These are phyloP conservation scores for Sebastes jordani DNA, from an alignment of 2,797 vertebrate genomes.

Conservation along the genomic window DNA sequence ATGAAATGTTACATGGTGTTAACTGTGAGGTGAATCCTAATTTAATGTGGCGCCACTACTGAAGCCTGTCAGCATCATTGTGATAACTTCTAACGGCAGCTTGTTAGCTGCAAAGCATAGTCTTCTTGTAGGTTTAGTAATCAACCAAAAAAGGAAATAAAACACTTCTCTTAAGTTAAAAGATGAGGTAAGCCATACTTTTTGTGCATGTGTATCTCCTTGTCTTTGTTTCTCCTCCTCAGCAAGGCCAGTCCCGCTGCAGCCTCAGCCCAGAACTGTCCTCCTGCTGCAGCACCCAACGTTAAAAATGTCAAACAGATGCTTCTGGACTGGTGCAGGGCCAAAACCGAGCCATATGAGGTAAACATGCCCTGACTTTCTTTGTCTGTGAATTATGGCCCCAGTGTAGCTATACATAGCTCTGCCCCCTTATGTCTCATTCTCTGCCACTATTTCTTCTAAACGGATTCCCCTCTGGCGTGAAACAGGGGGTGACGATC, in stretches of 20 bases:
- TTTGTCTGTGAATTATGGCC: conserved; percentile 42
- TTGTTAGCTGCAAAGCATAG: not conserved
- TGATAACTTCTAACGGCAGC: not conserved
- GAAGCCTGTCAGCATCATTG: not conserved
- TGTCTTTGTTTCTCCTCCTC: conserved; percentile 30
- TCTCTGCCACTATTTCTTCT: not conserved
- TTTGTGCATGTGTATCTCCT: conserved; percentile 2
- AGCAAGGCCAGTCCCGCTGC: conserved; percentile 76
- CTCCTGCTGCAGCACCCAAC: conserved; percentile 86
- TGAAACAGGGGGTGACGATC: conserved; percentile 90
- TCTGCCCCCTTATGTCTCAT: not conserved
- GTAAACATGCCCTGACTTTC: conserved; percentile 70
- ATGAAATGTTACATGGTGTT: not conserved
- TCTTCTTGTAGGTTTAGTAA: not conserved
- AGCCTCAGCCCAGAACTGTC: conserved; percentile 79
- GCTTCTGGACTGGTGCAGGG: conserved; percentile 97
- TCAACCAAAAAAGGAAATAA: not conserved
- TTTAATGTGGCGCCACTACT: not conserved
- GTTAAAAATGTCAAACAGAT: conserved; percentile 98
- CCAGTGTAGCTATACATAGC: conserved; percentile 46
- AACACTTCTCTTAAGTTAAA: not conserved
- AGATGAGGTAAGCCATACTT: not conserved
- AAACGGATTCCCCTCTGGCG: conserved; percentile 7
- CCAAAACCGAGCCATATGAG: conserved; percentile 97
- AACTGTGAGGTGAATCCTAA: not conserved